phyloP scores from a whole-genome alignment of 1,140 invertebrate species.

The Bombus ignitus region DNA sequence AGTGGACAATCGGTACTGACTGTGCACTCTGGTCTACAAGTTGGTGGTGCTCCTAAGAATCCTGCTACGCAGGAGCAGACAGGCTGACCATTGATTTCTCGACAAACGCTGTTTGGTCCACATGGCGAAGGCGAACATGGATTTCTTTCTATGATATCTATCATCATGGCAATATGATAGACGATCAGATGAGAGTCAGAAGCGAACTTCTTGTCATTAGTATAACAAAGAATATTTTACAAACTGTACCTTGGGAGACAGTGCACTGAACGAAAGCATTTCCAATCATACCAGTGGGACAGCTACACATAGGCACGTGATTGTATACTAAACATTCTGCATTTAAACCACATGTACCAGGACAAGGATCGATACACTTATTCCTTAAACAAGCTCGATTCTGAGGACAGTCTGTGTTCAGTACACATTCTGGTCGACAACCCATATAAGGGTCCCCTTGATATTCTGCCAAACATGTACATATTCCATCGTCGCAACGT shows the following conservation, averaged over 20 bases:
- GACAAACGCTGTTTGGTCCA: constrained; percentile 82
- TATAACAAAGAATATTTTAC: neutral
- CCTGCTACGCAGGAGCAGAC: constrained; percentile 83
- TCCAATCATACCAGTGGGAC: constrained; percentile 87
- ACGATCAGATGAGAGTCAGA: no score
- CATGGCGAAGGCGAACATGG: constrained; percentile 83
- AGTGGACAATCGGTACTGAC: constrained; percentile 83
- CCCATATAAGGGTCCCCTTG: constrained; percentile 84
- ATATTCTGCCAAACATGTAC: constrained; percentile 83
- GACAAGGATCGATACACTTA: constrained; percentile 80
- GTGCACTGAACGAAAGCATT: constrained; percentile 84
- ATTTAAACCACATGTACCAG: constrained; percentile 86
- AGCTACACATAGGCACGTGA: constrained; percentile 88
- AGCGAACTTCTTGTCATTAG: no score
- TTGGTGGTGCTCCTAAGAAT: constrained; percentile 83
- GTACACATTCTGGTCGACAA: constrained; percentile 80
- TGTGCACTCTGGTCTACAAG: constrained; percentile 83
- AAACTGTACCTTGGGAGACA: constrained; percentile 78
- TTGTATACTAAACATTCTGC: constrained; percentile 89
- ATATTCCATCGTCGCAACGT: constrained; percentile 82
- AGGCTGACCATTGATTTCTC: constrained; percentile 78
- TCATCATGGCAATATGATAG: neutral
- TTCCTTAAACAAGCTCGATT: constrained; percentile 78
- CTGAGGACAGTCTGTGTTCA: constrained; percentile 79
- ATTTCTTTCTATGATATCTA: constrained; percentile 56